A percentile compares a stretch with the other conserved stretches of the same genome.
These are phyloP conservation scores for Gymnopithys bicolor DNA, from an alignment of 2,797 vertebrate genomes.

Conservation along the genomic window DNA sequence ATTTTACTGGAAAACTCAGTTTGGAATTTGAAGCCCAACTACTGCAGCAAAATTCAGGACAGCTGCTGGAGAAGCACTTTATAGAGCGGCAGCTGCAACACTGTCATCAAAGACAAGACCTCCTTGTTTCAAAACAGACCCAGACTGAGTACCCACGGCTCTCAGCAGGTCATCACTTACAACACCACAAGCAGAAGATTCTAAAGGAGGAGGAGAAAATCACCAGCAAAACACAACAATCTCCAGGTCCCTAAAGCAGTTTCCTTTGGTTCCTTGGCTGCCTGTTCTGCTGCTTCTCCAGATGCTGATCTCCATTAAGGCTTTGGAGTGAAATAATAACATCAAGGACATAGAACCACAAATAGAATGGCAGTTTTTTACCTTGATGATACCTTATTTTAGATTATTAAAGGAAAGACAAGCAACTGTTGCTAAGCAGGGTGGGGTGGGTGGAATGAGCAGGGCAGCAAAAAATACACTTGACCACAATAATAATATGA, in stretches of 20 bases:
- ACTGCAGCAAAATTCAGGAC: background rate
- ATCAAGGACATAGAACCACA: background rate
- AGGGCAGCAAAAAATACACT: background rate
- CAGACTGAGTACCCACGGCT: background rate
- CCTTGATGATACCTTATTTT: background rate
- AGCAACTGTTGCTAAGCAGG: background rate
- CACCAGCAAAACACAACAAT: background rate
- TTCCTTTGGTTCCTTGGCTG: background rate
- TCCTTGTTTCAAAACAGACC: background rate
- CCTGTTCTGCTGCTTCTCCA: background rate
- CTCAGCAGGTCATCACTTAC: background rate
- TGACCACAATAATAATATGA: background rate
- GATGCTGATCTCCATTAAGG: background rate
- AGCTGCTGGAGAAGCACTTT: background rate
- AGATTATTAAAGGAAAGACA: background rate
- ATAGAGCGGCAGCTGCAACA: background rate
- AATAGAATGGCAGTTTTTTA: background rate
- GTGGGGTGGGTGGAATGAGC: no score
- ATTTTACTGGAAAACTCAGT: background rate
- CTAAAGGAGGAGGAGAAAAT: background rate
- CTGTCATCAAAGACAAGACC: background rate
- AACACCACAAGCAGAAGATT: background rate
- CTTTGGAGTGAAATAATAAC: background rate
- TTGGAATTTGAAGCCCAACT: background rate
- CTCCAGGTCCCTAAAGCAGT: background rate